Conservation (phyloP, 2,888 invertebrate species). For the Taphrorychus bicolor region DNA sequence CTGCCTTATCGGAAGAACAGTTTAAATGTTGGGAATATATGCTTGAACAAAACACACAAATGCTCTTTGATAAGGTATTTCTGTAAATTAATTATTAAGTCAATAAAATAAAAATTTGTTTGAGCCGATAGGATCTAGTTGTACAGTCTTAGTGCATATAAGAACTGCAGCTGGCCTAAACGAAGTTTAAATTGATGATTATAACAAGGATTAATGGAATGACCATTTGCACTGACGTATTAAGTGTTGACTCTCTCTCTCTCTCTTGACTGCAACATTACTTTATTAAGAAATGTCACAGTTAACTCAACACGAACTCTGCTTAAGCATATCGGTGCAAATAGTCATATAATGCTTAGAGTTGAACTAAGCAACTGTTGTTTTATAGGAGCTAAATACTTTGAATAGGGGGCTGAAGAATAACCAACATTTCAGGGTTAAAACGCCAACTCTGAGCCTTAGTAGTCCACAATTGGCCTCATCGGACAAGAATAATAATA, state of each 20-base stretch:
- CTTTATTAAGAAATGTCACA: too few relatives aligned
- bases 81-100: constrained; percentile 54
- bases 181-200: too few relatives aligned
- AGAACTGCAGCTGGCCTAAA: too few relatives aligned
- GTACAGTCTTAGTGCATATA: too few relatives aligned
- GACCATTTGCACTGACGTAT: too few relatives aligned
- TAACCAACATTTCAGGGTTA: constrained; percentile 63
- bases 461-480: constrained; percentile 73
- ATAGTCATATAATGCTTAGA: not conserved
- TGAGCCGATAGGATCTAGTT: too few relatives aligned
- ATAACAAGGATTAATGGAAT: too few relatives aligned
- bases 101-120: not conserved
- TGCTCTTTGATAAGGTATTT: constrained; percentile 83
- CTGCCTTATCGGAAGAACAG: constrained; percentile 79
- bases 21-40: constrained; percentile 94
- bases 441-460: constrained; percentile 57
- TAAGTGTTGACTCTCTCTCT: not conserved
- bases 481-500: constrained; percentile 51
- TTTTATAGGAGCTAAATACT: constrained; percentile 37
- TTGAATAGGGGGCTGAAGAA: constrained; percentile 61
- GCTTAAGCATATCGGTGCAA: too few relatives aligned
- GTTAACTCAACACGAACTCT: too few relatives aligned
- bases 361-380: not conserved
- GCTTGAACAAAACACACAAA: constrained; percentile 88
- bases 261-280: too few relatives aligned